Evolutionary conservation across 2,113 vertebrate genomes (phyloP).

Genomic region (Phoxinus phoxinus): DNA sequence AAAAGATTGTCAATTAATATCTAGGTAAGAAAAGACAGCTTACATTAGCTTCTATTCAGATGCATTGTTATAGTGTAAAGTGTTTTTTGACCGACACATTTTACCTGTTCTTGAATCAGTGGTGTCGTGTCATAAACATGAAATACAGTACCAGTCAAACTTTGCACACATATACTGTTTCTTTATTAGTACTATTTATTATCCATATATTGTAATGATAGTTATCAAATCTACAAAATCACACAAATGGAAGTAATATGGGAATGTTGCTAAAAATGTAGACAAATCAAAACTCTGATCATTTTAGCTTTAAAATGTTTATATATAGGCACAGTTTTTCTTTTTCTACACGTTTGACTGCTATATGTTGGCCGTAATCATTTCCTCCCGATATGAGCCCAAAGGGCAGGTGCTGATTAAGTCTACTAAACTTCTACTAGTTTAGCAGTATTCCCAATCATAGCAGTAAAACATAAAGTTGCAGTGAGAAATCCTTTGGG

Average conservation of each 20-base stretch:
- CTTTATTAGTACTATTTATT: no score
- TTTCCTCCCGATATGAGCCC: neutral
- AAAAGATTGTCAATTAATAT: no score
- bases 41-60: no score
- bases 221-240: neutral
- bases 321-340: neutral
- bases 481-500: neutral
- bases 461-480: neutral
- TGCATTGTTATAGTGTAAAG: no score
- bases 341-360: neutral
- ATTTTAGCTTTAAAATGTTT: neutral
- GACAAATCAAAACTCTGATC: neutral
- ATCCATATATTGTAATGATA: neutral
- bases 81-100: no score
- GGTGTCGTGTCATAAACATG: no score
- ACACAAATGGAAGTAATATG: neutral
- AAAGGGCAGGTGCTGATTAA: neutral
- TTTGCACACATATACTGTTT: no score
- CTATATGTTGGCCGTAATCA: neutral
- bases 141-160: no score
- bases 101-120: no score
- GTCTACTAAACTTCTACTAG: slow-evolving; percentile 24
- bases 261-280: neutral
- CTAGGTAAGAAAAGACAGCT: no score
- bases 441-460: slow-evolving; percentile 7